A percentile compares a stretch with the other conserved stretches of the same genome.
These are phyloP conservation scores for Xestobium rufovillosum DNA, from an alignment of 2,888 invertebrate genomes.

Conservation along the genomic window DNA sequence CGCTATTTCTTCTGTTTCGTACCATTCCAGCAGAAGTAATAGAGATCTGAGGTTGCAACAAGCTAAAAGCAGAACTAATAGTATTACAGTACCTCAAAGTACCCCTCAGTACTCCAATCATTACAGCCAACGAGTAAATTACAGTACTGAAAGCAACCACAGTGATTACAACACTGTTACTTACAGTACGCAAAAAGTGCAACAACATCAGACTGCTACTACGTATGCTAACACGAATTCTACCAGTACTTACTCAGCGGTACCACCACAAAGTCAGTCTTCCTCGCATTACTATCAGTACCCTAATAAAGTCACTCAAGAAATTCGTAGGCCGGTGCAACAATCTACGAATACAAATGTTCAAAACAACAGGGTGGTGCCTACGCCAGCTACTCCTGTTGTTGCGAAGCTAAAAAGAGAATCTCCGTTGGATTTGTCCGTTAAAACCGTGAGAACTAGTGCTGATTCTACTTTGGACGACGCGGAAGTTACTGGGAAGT, in stretches of 20 bases:
- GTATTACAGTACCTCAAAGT: slow-evolving; percentile 16
- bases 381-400: slow-evolving; percentile 24
- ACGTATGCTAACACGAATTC: slow-evolving; percentile 29
- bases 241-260: slow-evolving; percentile 30
- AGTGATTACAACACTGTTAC: not conserved
- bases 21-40: slow-evolving; percentile 42
- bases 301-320: slow-evolving; percentile 18
- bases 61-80: slow-evolving; percentile 20
- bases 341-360: not conserved
- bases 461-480: slow-evolving; percentile 80
- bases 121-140: slow-evolving; percentile 13
- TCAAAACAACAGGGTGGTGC: slow-evolving; percentile 41
- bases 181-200: no score
- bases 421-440: slow-evolving; percentile 80
- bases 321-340: slow-evolving; percentile 28
- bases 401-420: slow-evolving; percentile 50
- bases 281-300: slow-evolving; percentile 37
- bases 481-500: slow-evolving; percentile 47
- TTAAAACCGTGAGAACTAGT: slow-evolving; percentile 80
- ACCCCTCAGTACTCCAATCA: slow-evolving; percentile 18
- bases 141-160: not conserved
- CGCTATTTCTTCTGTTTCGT: slow-evolving; percentile 42
- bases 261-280: slow-evolving; percentile 35
- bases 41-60: slow-evolving; percentile 31
- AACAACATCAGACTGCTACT: not conserved